Conservation (phyloP, 2,113 vertebrate genomes). For the Chlorocebus sabaeus region DNA sequence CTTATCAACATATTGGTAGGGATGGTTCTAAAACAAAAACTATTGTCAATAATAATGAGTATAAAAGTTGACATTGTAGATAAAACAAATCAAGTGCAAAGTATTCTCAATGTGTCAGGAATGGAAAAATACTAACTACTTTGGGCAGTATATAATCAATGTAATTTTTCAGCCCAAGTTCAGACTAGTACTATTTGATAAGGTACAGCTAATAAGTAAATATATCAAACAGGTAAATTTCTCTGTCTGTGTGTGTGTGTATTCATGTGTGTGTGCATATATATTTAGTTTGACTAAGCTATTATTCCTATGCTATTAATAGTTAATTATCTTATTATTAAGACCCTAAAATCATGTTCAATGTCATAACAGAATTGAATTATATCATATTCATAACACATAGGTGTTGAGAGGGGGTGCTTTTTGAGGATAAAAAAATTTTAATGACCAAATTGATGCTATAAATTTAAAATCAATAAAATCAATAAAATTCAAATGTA, state of each 20-base stretch:
- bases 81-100: neutral
- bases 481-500: neutral
- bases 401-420: neutral
- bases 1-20: neutral
- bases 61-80: neutral
- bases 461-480: slow-evolving; percentile 15
- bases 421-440: neutral
- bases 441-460: neutral
- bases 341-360: neutral
- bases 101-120: neutral
- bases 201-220: neutral
- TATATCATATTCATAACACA: neutral
- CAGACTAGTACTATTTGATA: neutral
- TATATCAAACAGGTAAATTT: neutral
- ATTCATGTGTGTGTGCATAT: neutral
- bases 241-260: neutral
- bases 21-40: neutral
- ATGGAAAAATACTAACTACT: neutral
- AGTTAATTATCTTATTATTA: neutral
- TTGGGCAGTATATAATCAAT: neutral
- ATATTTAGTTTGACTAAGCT: neutral
- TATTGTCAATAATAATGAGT: neutral
- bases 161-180: neutral
- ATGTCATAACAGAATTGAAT: neutral
- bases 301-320: neutral